phyloP scores from a whole-genome alignment of 2,888 invertebrate species.

The Troglohyphantes excavatus region DNA sequence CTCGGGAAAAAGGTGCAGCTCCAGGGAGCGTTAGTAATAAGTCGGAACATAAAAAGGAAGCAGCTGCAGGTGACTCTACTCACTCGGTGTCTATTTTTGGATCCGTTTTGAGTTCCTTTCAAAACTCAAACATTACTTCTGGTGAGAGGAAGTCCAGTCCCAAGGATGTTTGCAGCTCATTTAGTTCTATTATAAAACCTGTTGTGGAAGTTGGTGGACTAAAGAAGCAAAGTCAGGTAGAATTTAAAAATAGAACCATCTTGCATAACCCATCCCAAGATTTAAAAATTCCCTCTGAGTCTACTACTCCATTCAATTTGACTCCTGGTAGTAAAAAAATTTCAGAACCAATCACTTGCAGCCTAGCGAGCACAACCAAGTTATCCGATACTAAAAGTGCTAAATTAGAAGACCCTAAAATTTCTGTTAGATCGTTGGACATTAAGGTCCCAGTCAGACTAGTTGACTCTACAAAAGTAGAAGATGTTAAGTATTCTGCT shows the following conservation, averaged over 20 bases:
- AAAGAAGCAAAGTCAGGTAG: not conserved
- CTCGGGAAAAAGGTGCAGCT: not conserved
- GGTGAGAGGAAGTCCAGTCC: slow-evolving; percentile 3
- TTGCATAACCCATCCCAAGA: not conserved
- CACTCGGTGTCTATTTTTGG: slow-evolving; percentile 28
- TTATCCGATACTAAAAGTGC: not conserved
- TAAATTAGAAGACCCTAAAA: not conserved
- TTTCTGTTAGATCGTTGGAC: not conserved
- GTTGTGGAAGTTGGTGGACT: not conserved
- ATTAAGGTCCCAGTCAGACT: not conserved
- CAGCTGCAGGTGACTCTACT: not conserved
- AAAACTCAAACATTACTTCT: not conserved
- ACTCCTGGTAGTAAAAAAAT: not conserved
- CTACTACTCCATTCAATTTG: not conserved
- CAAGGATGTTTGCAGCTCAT: slow-evolving; percentile 3
- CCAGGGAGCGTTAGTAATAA: not conserved
- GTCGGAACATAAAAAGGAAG: not conserved
- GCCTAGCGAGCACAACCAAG: not conserved
- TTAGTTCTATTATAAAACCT: slow-evolving; percentile 6
- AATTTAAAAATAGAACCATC: not conserved
- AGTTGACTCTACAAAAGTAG: not conserved
- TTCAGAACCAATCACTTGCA: not conserved
- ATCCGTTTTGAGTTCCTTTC: slow-evolving; percentile 12
- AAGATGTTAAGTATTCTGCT: not conserved
- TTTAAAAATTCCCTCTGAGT: slow-evolving; percentile 6